Percentiles rank a stretch among this genome's conserved stretches.
These are phyloP conservation scores for Lepidochitona cinerea DNA, from an alignment of 2,888 invertebrate species.

Conservation along the genomic window DNA sequence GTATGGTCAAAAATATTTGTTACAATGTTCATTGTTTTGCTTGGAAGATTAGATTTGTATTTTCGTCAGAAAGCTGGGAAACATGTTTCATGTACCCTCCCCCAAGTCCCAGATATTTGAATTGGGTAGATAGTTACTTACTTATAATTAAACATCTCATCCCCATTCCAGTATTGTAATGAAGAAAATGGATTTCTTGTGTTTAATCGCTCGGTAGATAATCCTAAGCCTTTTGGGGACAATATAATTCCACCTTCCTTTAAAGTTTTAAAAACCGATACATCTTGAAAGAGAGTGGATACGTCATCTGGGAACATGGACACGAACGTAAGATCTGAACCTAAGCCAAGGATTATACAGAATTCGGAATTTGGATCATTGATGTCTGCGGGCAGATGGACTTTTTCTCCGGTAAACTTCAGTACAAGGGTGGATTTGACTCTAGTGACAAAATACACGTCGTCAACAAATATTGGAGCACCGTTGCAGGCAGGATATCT, in stretches of 20 bases:
- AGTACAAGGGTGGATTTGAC: background rate
- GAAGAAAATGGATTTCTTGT: background rate
- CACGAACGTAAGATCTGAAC: background rate
- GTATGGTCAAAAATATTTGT: no score
- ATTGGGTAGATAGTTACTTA: no score
- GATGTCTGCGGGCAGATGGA: background rate
- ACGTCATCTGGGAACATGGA: background rate
- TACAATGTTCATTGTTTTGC: no score
- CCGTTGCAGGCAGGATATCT: background rate
- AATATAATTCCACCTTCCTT: background rate
- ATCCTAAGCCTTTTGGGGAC: background rate
- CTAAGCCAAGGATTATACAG: background rate
- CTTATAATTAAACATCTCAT: background rate
- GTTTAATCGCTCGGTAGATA: background rate
- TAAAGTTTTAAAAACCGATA: background rate
- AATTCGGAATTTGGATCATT: background rate
- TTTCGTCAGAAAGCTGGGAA: no score
- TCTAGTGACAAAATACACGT: background rate
- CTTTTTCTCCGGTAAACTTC: background rate
- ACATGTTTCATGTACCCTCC: no score
- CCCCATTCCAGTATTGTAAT: background rate
- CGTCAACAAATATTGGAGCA: background rate
- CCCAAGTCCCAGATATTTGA: no score
- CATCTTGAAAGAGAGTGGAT: background rate
- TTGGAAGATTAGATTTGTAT: no score